phyloP scores from a whole-genome alignment of 2,888 invertebrate genomes.

The Merodon equestris region DNA sequence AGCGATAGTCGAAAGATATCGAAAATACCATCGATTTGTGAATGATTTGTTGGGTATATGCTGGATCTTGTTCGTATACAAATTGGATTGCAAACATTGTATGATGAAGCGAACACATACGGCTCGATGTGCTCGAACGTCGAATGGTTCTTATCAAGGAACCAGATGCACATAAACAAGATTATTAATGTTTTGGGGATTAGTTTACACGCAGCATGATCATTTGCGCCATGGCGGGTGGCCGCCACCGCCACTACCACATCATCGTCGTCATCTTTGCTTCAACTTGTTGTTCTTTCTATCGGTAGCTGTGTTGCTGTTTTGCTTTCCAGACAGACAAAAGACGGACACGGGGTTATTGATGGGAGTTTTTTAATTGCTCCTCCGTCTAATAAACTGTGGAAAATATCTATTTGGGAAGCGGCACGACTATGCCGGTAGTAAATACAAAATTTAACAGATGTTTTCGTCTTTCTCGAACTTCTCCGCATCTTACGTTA shows the following conservation, averaged over 20 bases:
- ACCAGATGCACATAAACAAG: conserved; percentile 61
- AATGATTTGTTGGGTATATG: conserved; percentile 50
- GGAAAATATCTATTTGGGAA: conserved; percentile 37
- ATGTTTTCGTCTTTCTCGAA: conserved; percentile 24
- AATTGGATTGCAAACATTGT: not conserved
- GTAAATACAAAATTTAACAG: conserved; percentile 41
- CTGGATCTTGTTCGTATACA: not conserved
- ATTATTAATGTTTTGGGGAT: conserved; percentile 57
- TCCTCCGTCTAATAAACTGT: conserved; percentile 38
- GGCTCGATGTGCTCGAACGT: not conserved
- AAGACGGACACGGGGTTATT: conserved; percentile 45
- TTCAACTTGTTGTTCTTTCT: too few species aligned
- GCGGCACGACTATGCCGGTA: not conserved
- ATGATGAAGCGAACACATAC: not conserved
- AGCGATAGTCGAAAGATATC: conserved; percentile 21
- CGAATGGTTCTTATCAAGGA: conserved; percentile 63
- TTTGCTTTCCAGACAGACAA: conserved; percentile 34
- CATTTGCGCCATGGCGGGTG: conserved; percentile 43
- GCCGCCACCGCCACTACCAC: too few species aligned
- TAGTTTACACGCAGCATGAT: conserved; percentile 57
- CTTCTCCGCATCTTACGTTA: not conserved
- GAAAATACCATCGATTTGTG: conserved; percentile 43
- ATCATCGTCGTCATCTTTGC: too few species aligned
- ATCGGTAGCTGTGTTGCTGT: conserved; percentile 48
- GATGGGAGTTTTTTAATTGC: conserved; percentile 50